These are phyloP conservation scores for Ectemnius continuus DNA, from an alignment of 2,888 invertebrate genomes.

Conservation along the genomic window DNA sequence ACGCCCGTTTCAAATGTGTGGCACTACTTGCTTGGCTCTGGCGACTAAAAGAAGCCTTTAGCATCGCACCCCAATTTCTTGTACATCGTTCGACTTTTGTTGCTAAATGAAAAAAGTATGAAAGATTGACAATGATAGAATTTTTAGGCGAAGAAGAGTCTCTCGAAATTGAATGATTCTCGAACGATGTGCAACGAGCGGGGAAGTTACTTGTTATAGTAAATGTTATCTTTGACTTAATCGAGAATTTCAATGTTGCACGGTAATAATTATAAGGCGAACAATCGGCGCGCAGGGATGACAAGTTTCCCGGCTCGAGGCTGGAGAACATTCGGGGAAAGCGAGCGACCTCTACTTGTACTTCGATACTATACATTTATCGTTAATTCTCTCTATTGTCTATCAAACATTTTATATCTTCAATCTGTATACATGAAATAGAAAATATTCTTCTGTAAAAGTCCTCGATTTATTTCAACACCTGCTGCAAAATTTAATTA, in stretches of 20 bases:
- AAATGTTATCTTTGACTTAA: conserved; percentile 59
- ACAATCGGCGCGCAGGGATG: conserved; percentile 18
- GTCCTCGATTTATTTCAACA: too few relatives aligned
- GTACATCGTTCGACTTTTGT: too few relatives aligned
- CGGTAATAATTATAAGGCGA: conserved; percentile 48
- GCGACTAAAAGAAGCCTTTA: too few relatives aligned
- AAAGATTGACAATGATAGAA: too few relatives aligned
- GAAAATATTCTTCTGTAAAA: conserved; percentile 73
- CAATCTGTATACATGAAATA: conserved; percentile 72
- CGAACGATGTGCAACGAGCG: conserved; percentile 1
- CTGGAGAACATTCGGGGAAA: conserved; percentile 21
- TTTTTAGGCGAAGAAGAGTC: too few relatives aligned
- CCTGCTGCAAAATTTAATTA: too few relatives aligned
- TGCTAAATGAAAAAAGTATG: too few relatives aligned
- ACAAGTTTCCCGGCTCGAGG: conserved; percentile 34
- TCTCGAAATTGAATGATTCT: background rate
- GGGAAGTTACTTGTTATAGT: conserved; percentile 26
- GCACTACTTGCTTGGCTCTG: too few relatives aligned
- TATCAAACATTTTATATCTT: conserved; percentile 73
- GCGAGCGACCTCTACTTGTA: conserved; percentile 48
- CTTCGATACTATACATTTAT: conserved; percentile 64
- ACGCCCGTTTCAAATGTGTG: too few relatives aligned
- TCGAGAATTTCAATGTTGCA: conserved; percentile 55
- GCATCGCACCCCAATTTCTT: too few relatives aligned
- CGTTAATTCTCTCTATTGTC: conserved; percentile 71